Evolutionary conservation across 37 sponge, comb jelly and placozoan genomes (phyloP).

Genomic region (Oopsacas minuta): DNA sequence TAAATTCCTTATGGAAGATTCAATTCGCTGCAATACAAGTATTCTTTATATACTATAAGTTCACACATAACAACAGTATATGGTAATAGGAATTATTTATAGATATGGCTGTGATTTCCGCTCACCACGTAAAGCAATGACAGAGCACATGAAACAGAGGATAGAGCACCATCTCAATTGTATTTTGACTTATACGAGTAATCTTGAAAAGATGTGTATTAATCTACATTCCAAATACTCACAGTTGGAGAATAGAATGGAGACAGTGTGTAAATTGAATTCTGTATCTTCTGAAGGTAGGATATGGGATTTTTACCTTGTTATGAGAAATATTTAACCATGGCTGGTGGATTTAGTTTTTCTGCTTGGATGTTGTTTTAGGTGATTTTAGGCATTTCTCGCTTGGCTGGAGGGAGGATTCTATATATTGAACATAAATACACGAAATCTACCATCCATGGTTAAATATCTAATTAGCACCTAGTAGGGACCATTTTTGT

Average conservation of each 20-base stretch:
- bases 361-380: no score
- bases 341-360: no score
- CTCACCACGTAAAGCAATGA: background rate
- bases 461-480: no score
- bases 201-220: background rate
- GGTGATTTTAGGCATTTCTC: no score
- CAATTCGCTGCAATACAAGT: no score
- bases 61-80: no score
- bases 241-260: background rate
- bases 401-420: no score
- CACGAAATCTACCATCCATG: no score
- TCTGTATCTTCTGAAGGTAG: background rate
- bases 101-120: conserved; percentile 17
- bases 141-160: background rate
- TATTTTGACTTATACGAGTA: background rate
- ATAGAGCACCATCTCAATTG: background rate
- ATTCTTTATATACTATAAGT: no score
- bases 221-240: background rate
- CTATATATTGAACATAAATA: background rate
- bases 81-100: no score
- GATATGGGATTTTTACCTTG: no score
- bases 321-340: no score
- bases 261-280: background rate
- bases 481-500: background rate
- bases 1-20: background rate